phyloP scores from a whole-genome alignment of 2,113 vertebrate species.

The Ptilorrhoa leucosticta region DNA sequence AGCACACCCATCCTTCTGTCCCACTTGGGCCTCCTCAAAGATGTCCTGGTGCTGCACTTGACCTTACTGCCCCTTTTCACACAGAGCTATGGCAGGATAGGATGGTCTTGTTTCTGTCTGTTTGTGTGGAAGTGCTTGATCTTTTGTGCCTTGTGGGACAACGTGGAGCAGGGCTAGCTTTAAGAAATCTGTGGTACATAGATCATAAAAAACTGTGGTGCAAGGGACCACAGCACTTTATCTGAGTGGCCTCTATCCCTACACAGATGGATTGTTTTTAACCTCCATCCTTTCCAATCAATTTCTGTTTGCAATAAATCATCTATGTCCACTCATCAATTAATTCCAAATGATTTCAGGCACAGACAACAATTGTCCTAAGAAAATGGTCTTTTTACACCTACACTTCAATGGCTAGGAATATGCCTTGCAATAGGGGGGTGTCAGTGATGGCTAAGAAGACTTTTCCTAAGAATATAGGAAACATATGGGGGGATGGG shows the following conservation, averaged over 20 bases:
- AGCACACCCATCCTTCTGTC: background rate
- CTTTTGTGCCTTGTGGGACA: background rate
- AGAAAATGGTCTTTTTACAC: background rate
- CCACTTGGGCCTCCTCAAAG: background rate
- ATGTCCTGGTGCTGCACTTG: background rate
- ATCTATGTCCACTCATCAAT: background rate
- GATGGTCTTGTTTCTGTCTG: background rate
- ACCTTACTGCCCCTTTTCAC: background rate
- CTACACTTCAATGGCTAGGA: background rate
- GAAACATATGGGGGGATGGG: background rate
- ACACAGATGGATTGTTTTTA: background rate
- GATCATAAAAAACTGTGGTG: background rate
- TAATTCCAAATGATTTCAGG: background rate
- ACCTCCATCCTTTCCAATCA: background rate
- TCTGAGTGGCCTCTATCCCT: background rate
- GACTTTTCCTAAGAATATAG: background rate
- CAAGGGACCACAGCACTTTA: background rate
- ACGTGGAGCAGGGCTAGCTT: background rate
- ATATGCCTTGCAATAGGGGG: background rate
- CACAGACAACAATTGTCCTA: background rate
- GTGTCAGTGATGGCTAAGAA: background rate
- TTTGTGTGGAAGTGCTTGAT: background rate
- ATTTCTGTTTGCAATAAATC: background rate
- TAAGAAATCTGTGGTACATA: background rate
- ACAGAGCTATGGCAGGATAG: background rate